A percentile compares a stretch with the other conserved stretches of the same genome.
Conservation (phyloP, 2,888 invertebrate species). For the Labia minor region DNA sequence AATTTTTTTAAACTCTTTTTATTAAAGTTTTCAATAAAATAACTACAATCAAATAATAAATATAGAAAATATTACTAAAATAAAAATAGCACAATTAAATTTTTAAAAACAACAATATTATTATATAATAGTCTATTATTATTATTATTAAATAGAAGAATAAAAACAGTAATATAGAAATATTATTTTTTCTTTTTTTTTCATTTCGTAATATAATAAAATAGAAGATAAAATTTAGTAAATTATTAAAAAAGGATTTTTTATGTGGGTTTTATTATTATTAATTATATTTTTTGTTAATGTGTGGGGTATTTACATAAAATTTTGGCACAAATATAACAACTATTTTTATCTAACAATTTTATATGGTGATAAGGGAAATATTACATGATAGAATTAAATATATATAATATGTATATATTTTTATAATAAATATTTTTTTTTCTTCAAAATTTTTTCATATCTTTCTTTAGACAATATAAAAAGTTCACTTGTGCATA, state of each 20-base stretch:
- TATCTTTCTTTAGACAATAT: neutral
- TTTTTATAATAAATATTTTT: neutral
- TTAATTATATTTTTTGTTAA: too few species aligned
- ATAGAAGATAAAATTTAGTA: too few species aligned
- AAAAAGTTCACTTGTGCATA: neutral
- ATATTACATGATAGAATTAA: neutral
- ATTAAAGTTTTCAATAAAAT: neutral
- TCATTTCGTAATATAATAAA: too few species aligned
- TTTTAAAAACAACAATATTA: neutral
- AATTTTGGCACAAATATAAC: slow-evolving; percentile 13
- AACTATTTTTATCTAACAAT: neutral
- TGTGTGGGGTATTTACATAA: neutral
- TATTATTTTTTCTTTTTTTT: neutral
- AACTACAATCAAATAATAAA: slow-evolving; percentile 2
- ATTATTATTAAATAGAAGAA: neutral
- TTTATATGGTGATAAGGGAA: neutral
- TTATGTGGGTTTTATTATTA: too few species aligned
- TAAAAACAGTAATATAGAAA: neutral
- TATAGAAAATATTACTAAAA: neutral
- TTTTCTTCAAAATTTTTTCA: neutral
- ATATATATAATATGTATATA: neutral
- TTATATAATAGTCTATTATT: neutral
- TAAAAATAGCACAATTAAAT: neutral
- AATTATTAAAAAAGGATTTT: too few species aligned
- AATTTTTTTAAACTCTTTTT: neutral